Evolutionary conservation across 2,888 invertebrate species (phyloP).

Genomic region (Drosophila melanosoma): DNA sequence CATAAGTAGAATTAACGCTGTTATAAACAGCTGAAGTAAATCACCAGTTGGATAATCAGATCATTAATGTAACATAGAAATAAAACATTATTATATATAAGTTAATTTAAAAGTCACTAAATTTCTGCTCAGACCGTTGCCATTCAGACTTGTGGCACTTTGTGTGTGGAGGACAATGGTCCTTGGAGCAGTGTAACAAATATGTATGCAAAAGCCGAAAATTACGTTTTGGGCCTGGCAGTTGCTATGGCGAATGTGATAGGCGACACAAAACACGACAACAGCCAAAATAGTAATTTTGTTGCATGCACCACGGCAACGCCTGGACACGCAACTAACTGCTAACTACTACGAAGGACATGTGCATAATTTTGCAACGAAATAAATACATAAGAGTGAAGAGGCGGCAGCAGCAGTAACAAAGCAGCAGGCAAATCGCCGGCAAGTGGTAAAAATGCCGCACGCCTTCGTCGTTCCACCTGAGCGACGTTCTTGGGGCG

Average conservation of each 20-base stretch:
- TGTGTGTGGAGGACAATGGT: slow-evolving; percentile 31
- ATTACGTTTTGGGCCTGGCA: slow-evolving; percentile 51
- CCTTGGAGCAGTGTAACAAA: slow-evolving; percentile 39
- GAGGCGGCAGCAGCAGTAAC: slow-evolving; percentile 20
- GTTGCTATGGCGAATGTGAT: slow-evolving; percentile 63
- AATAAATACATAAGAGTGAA: slow-evolving; percentile 31
- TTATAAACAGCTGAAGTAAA: not conserved
- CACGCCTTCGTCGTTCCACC: slow-evolving; percentile 62
- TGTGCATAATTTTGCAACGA: slow-evolving; percentile 59
- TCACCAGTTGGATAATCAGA: not conserved
- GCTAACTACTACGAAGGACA: slow-evolving; percentile 64
- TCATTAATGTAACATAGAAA: not conserved
- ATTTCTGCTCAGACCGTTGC: slow-evolving; percentile 20
- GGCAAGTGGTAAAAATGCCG: slow-evolving; percentile 65
- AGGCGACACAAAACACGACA: slow-evolving; percentile 35
- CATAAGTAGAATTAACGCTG: not conserved
- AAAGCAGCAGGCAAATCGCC: slow-evolving; percentile 43
- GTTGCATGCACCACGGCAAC: slow-evolving; percentile 63
- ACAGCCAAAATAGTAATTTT: slow-evolving; percentile 61
- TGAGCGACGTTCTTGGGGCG: slow-evolving; percentile 62
- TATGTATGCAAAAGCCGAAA: slow-evolving; percentile 61
- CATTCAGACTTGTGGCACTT: slow-evolving; percentile 34
- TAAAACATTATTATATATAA: not conserved
- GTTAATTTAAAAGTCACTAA: not conserved
- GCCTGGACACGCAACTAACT: slow-evolving; percentile 62